phyloP scores from a whole-genome alignment of 2,113 vertebrate species.

The Nipponia nippon region DNA sequence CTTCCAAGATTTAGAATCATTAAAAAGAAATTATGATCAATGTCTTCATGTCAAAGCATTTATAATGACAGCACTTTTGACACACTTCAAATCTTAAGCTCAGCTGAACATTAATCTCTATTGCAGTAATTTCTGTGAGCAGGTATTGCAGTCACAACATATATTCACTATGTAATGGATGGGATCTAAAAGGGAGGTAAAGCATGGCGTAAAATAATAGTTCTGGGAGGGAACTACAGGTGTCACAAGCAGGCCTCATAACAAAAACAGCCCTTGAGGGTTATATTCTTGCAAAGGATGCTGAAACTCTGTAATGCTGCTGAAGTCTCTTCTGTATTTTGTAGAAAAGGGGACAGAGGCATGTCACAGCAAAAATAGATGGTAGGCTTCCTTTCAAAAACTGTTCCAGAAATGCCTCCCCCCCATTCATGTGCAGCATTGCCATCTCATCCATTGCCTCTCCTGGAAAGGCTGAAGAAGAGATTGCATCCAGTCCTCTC shows the following conservation, averaged over 20 bases:
- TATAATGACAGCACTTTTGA: neutral
- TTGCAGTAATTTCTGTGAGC: neutral
- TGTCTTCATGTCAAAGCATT: neutral
- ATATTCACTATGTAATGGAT: neutral
- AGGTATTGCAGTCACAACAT: neutral
- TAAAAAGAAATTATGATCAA: neutral
- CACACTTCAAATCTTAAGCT: neutral
- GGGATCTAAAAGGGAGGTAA: neutral
- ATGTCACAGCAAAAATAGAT: neutral
- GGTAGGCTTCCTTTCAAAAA: neutral
- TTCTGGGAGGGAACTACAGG: neutral
- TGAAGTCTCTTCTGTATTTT: neutral
- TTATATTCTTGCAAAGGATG: neutral
- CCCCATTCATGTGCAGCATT: accelerated
- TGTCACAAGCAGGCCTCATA: neutral
- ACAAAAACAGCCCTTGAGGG: neutral
- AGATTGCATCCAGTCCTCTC: neutral
- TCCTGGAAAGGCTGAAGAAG: neutral
- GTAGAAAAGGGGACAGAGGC: neutral
- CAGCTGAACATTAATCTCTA: neutral
- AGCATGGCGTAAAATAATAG: neutral
- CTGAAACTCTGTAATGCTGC: neutral
- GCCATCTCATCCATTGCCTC: neutral
- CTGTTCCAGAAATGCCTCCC: neutral
- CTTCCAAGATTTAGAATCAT: neutral